These are phyloP conservation scores for Brachyptera risi DNA, from an alignment of 2,888 invertebrate genomes.

Conservation along the genomic window DNA sequence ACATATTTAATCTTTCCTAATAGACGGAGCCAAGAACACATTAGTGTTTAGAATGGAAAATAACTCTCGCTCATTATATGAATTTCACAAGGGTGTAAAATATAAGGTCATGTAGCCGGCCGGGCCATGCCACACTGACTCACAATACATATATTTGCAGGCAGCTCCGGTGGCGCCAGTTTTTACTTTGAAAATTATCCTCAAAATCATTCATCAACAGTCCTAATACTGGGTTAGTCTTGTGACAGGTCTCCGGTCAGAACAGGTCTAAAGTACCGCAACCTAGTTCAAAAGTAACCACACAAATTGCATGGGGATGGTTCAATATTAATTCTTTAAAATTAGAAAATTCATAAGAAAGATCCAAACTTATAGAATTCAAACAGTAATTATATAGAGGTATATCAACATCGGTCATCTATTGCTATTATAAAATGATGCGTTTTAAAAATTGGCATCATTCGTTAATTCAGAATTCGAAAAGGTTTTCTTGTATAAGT, in stretches of 20 bases:
- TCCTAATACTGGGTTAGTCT: not conserved
- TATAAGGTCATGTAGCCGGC: no score
- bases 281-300: not conserved
- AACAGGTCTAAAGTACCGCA: no score
- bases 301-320: conserved; percentile 8
- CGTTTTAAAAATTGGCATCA: not conserved
- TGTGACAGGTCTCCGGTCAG: not conserved
- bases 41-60: no score
- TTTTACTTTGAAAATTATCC: not conserved
- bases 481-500: conserved; percentile 8
- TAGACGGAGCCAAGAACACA: no score
- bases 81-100: no score
- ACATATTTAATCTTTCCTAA: no score
- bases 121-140: no score
- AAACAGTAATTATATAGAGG: not conserved
- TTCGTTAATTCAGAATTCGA: not conserved
- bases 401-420: no score
- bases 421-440: conserved; percentile 1
- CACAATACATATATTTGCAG: no score
- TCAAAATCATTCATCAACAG: not conserved
- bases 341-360: conserved; percentile 1
- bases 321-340: not conserved
- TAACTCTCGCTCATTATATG: no score
- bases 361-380: not conserved
- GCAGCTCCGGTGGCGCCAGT: not conserved